Evolutionary conservation across 2,113 vertebrate species (phyloP), one percentile per base, ranked within the genome.

Genomic region (Xyliphius kryptos): DNA sequence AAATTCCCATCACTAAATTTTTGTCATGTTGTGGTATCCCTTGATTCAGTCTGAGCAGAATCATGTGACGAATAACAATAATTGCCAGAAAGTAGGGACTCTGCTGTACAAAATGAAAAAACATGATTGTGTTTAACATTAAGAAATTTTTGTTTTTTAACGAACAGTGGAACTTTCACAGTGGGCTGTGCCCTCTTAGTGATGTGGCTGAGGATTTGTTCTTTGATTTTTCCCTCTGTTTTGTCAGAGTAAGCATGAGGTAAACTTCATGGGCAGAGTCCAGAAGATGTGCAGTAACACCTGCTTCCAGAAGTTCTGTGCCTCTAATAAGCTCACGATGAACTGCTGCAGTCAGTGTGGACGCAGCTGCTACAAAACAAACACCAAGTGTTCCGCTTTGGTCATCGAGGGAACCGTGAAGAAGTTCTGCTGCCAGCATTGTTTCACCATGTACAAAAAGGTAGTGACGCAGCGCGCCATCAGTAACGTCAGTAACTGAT

Each of bases 261-360:
- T 99, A 65, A 90, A 93, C 72, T 91, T 96, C 76, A 88, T 90
- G 70, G 91, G 92, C 0, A 76, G 89, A 0, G 84, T 92, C 4
- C 91, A 97, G 74, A 95, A 92, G 79, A 84, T 98, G 43, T 99
- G 96, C 85, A 94, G 94, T 0, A 92, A 99, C 9, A 71, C 79
- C 61, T 99, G 96, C 43, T 99, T 99, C 68, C 90, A 88, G 58
- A 89, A 90, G 36, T 99, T 97, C 82, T 91, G 96, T 2, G 81
- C 88, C 0, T 81, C 90, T 1, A 94, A 97, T 79, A 94, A 95
- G 74, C 74, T 99, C 61, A 87, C 87, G 17, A 90, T 97, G 91
- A 91, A 93, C 75, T 92, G 89, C 82, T 99, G 96, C 44, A 88
- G 89, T 46, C 89, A 88, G 58, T 99, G 96, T 5, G 89, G 91